phyloP scores from a whole-genome alignment of 1,140 invertebrate genomes.

The Euura saliciscinereae region DNA sequence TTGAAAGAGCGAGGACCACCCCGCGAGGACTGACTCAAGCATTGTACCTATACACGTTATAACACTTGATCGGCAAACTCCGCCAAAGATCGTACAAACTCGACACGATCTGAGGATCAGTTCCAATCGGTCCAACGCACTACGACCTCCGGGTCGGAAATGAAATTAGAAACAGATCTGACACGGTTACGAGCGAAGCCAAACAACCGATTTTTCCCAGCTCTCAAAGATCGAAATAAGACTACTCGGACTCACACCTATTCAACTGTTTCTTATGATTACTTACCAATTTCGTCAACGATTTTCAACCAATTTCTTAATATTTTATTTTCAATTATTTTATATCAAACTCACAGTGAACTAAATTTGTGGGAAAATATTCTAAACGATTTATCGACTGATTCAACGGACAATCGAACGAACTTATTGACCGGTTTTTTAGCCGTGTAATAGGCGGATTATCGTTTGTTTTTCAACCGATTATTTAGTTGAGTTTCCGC shows the following conservation, averaged over 20 bases:
- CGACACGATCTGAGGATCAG: neutral
- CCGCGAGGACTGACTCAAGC: conserved; percentile 19
- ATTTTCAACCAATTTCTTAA: too few species aligned
- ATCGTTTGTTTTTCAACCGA: neutral
- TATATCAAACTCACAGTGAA: too few species aligned
- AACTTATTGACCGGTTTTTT: neutral
- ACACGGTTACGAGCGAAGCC: neutral
- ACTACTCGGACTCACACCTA: too few species aligned
- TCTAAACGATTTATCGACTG: too few species aligned
- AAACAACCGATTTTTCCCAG: neutral
- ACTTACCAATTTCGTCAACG: too few species aligned
- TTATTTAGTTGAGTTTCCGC: neutral
- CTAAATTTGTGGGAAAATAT: too few species aligned
- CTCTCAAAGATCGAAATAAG: neutral
- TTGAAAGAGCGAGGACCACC: conserved; percentile 30
- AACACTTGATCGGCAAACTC: conserved; percentile 23
- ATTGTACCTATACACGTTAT: too few species aligned
- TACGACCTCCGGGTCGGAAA: neutral
- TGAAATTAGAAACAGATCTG: neutral
- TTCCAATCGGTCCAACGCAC: neutral
- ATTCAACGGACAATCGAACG: too few species aligned
- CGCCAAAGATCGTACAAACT: conserved; percentile 25
- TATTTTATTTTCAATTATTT: too few species aligned
- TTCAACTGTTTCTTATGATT: too few species aligned
- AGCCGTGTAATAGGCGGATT: neutral